phyloP scores from a whole-genome alignment of 1,140 invertebrate species.

The Drosophila nannoptera region DNA sequence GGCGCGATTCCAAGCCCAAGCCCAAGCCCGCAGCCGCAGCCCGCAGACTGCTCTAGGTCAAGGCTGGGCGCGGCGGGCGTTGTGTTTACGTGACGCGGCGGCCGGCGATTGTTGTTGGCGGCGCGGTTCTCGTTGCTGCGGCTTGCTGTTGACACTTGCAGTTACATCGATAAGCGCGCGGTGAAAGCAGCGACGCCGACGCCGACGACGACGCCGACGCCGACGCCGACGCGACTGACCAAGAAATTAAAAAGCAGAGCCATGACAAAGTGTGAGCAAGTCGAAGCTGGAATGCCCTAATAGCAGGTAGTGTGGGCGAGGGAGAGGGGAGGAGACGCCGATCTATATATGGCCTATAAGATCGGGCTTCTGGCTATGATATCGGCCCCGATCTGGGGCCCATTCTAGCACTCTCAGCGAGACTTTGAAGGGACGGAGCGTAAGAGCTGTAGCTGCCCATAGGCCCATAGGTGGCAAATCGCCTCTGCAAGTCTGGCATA shows the following conservation, averaged over 20 bases:
- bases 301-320: neutral
- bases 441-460: too few species aligned
- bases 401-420: too few species aligned
- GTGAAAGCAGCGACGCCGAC: conserved; percentile 36
- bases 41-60: conserved; percentile 67
- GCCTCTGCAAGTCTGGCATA: neutral
- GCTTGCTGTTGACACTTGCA: conserved; percentile 43
- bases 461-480: too few species aligned
- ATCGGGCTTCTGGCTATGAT: too few species aligned
- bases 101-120: conserved; percentile 25
- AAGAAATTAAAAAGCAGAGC: conserved; percentile 16
- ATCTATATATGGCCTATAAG: too few species aligned
- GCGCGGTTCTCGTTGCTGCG: conserved; percentile 17
- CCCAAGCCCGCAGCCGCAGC: conserved; percentile 9
- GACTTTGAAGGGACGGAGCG: too few species aligned
- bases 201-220: neutral
- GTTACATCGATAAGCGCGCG: conserved; percentile 45
- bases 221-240: conserved; percentile 12
- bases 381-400: too few species aligned
- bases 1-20: neutral
- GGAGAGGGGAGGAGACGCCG: neutral
- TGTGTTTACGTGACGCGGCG: conserved; percentile 61
- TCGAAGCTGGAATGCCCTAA: conserved; percentile 3
- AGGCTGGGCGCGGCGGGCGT: conserved; percentile 72
- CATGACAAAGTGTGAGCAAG: neutral